Evolutionary conservation across 1,140 invertebrate genomes (phyloP).

Genomic region (Ceratina calcarata): DNA sequence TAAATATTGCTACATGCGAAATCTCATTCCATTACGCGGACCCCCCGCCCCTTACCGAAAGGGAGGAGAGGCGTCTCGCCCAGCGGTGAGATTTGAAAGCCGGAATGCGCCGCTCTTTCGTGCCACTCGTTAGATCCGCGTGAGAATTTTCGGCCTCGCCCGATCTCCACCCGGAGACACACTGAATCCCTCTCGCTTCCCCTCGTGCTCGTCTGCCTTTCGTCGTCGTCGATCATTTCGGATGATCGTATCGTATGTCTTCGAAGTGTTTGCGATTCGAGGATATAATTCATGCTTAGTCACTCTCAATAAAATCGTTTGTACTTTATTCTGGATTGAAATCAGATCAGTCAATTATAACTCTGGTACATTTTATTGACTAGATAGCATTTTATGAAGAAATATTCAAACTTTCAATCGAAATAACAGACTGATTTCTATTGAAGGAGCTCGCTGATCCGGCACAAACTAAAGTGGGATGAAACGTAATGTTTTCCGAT

Average conservation of each 20-base stretch:
- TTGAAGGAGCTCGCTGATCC: too few species aligned
- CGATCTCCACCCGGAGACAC: not conserved
- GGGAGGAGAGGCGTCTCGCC: not conserved
- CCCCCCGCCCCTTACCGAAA: not conserved
- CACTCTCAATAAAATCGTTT: too few species aligned
- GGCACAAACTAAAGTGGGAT: too few species aligned
- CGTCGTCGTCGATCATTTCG: slow-evolving; percentile 37
- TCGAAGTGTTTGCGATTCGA: not conserved
- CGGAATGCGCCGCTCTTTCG: slow-evolving; percentile 53
- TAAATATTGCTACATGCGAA: slow-evolving; percentile 76
- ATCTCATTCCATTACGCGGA: slow-evolving; percentile 63
- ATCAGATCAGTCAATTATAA: not conserved
- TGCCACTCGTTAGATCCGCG: slow-evolving; percentile 63
- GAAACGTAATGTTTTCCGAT: slow-evolving; percentile 15
- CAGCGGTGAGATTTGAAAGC: slow-evolving; percentile 32
- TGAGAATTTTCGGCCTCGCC: slow-evolving; percentile 52
- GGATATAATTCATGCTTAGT: too few species aligned
- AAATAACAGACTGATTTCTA: too few species aligned
- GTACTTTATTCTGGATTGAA: not conserved
- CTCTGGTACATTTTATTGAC: too few species aligned
- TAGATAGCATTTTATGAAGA: not conserved
- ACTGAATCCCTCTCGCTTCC: not conserved
- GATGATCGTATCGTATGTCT: not conserved
- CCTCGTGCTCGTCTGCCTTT: not conserved
- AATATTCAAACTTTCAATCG: too few species aligned